Conservation (phyloP, 2,888 invertebrate genomes). For the Pilophorus perplexus region DNA sequence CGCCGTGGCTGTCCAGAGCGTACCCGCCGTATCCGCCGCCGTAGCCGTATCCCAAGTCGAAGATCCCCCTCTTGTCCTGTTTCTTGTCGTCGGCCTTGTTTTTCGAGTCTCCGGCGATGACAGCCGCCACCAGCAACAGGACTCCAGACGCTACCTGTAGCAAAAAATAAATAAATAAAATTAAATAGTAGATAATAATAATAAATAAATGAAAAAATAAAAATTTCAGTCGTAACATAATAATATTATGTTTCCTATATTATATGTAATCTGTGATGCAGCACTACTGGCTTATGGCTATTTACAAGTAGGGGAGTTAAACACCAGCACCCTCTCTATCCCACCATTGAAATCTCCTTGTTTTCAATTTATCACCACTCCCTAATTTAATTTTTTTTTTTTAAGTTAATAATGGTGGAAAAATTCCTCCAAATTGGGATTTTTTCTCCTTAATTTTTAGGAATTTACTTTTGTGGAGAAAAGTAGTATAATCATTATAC, state of each 20-base stretch:
- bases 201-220: no score
- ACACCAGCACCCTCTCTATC: no score
- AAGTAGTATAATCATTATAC: no score
- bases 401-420: no score
- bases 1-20: slow-evolving; percentile 29
- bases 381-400: no score
- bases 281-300: no score
- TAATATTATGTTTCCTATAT: no score
- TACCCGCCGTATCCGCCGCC: slow-evolving; percentile 14
- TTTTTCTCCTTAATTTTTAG: background rate
- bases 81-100: slow-evolving; percentile 30
- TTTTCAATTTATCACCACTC: no score
- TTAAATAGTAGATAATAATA: background rate
- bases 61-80: slow-evolving; percentile 22
- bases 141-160: slow-evolving; percentile 4
- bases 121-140: slow-evolving; percentile 26
- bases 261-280: no score
- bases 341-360: no score
- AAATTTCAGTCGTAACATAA: no score
- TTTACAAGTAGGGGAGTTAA: no score
- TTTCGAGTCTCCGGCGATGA: slow-evolving; percentile 20
- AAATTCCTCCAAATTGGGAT: background rate
- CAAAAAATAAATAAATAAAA: background rate
- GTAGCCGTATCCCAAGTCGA: background rate
- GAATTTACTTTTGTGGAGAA: background rate